Conservation (phyloP, 2,113 vertebrate genomes). For the Lynx canadensis region DNA sequence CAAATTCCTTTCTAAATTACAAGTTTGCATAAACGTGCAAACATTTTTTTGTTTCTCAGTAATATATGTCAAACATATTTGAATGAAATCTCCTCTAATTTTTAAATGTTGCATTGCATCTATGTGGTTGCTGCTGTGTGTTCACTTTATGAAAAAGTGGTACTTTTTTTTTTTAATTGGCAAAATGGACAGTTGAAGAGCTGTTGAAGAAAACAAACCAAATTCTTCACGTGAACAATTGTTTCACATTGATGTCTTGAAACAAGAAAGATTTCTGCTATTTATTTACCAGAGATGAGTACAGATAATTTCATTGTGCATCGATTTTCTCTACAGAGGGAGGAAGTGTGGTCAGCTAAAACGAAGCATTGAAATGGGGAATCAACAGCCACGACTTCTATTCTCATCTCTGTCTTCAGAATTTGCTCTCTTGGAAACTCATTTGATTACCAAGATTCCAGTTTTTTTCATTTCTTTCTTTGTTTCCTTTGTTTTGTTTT, state of each 20-base stretch:
- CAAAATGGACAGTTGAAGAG: constrained; percentile 47
- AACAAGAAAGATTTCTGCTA: constrained; percentile 67
- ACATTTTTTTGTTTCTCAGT: constrained; percentile 42
- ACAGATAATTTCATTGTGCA: constrained; percentile 53
- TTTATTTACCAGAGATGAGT: constrained; percentile 62
- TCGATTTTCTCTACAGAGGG: constrained; percentile 46
- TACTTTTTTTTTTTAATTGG: background rate
- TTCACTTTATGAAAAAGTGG: constrained; percentile 27
- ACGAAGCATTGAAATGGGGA: background rate
- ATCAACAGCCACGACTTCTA: background rate
- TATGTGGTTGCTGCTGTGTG: background rate
- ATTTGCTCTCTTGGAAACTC: background rate
- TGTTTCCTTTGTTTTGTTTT: background rate
- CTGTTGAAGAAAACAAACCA: constrained; percentile 24
- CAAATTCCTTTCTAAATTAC: constrained; percentile 55
- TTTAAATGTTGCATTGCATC: background rate
- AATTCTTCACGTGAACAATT: constrained; percentile 46
- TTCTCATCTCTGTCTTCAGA: background rate
- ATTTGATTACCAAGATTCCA: background rate
- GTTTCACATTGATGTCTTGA: constrained; percentile 45
- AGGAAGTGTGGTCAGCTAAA: constrained; percentile 48
- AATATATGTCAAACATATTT: background rate
- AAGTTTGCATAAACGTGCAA: constrained; percentile 29
- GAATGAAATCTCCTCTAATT: background rate
- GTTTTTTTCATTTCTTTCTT: background rate